Evolutionary conservation across 1,140 invertebrate species (phyloP).

Genomic region (Cyclargus thomasi): DNA sequence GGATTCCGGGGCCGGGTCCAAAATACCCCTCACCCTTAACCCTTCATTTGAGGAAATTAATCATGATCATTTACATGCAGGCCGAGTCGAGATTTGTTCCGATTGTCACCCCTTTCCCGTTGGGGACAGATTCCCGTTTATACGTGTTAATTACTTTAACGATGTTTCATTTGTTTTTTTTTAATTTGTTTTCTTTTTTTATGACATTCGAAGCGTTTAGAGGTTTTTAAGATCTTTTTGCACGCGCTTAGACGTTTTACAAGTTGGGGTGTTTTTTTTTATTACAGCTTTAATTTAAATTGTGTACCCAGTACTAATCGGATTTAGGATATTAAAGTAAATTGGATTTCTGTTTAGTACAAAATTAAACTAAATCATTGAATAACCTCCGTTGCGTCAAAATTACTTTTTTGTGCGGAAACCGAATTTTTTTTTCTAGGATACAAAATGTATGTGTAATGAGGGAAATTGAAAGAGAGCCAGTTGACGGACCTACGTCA

Average conservation of each 20-base stretch:
- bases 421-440: too few relatives aligned
- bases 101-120: conserved; percentile 69
- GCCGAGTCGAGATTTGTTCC: conserved; percentile 70
- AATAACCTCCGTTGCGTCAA: too few relatives aligned
- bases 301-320: neutral
- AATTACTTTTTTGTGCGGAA: too few relatives aligned
- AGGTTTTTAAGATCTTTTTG: neutral
- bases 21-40: conserved; percentile 64
- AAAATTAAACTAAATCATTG: too few relatives aligned
- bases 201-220: neutral
- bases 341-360: too few relatives aligned
- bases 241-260: neutral
- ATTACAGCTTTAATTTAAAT: neutral
- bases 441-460: too few relatives aligned
- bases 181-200: conserved; percentile 13
- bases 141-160: conserved; percentile 57
- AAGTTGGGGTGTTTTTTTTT: neutral
- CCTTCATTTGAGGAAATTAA: conserved; percentile 74
- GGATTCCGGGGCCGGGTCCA: conserved; percentile 53
- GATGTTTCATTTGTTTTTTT: neutral
- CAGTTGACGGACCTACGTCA: too few relatives aligned
- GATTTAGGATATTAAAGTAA: neutral
- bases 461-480: too few relatives aligned
- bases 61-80: conserved; percentile 74
- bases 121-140: conserved; percentile 55